A percentile compares a stretch with the other conserved stretches of the same genome.
phyloP scores from a whole-genome alignment of 2,113 vertebrate genomes.

The Canis aureus region DNA sequence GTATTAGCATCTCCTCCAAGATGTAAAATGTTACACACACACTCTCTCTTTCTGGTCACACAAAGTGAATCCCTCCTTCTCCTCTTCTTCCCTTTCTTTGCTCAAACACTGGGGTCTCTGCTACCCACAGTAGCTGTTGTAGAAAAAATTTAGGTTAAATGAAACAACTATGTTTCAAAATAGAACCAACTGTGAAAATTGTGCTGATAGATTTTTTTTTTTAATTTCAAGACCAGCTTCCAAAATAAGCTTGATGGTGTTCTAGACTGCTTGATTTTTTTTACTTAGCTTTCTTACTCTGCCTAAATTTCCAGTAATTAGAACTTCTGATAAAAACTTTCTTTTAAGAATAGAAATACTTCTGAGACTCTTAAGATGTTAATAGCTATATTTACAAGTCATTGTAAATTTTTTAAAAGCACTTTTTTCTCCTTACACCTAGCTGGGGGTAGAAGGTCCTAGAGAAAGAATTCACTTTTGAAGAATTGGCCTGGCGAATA shows the following conservation, averaged over 20 bases:
- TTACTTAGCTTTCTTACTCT: conserved; percentile 23
- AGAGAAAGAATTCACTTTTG: not conserved
- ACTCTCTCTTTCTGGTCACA: not conserved
- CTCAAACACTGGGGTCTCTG: not conserved
- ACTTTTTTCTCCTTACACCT: not conserved
- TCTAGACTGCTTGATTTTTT: not conserved
- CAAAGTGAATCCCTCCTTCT: not conserved
- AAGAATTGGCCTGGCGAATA: not conserved
- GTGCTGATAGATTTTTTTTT: not conserved
- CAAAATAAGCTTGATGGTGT: not conserved
- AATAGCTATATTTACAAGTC: not conserved
- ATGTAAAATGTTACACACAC: not conserved
- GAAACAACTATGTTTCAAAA: conserved; percentile 48
- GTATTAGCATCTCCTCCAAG: not conserved
- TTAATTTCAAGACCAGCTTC: not conserved
- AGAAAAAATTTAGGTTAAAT: not conserved
- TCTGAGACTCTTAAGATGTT: conserved; percentile 29
- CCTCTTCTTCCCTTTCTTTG: not conserved
- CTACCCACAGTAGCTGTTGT: not conserved
- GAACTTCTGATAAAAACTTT: not conserved
- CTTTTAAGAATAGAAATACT: conserved; percentile 29
- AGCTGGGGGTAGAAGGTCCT: not conserved
- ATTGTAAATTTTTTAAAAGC: not conserved
- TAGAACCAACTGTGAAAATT: conserved; percentile 14
- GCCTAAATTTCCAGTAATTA: conserved; percentile 12